Evolutionary conservation across 2,113 vertebrate genomes (phyloP).

Genomic region (Turnix velox): DNA sequence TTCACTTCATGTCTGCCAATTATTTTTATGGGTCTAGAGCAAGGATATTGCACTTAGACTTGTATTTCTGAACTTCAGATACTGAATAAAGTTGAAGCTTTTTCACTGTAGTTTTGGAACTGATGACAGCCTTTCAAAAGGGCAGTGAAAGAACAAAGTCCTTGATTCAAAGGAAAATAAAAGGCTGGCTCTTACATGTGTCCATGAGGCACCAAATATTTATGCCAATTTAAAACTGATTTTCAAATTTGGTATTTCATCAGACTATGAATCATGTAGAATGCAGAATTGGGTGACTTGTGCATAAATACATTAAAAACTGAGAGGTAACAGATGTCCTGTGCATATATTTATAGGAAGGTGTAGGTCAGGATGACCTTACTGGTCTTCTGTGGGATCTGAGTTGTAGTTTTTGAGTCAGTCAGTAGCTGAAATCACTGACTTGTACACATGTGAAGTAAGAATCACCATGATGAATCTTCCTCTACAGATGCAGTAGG

Average conservation of each 20-base stretch:
- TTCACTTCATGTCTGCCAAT: background rate
- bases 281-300: background rate
- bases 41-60: background rate
- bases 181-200: background rate
- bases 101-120: background rate
- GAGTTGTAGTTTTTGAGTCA: background rate
- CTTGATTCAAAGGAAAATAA: background rate
- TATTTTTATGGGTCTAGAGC: background rate
- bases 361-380: background rate
- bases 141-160: background rate
- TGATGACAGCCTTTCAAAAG: background rate
- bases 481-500: background rate
- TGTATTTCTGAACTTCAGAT: background rate
- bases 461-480: rapidly evolving
- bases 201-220: background rate
- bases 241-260: background rate
- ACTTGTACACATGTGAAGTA: background rate
- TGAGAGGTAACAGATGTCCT: background rate
- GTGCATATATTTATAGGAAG: rapidly evolving
- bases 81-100: background rate
- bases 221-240: background rate
- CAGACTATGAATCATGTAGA: background rate
- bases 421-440: background rate
- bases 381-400: background rate
- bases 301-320: background rate